These are phyloP conservation scores for Caprella mutica DNA, from an alignment of 2,888 invertebrate species.

Conservation along the genomic window DNA sequence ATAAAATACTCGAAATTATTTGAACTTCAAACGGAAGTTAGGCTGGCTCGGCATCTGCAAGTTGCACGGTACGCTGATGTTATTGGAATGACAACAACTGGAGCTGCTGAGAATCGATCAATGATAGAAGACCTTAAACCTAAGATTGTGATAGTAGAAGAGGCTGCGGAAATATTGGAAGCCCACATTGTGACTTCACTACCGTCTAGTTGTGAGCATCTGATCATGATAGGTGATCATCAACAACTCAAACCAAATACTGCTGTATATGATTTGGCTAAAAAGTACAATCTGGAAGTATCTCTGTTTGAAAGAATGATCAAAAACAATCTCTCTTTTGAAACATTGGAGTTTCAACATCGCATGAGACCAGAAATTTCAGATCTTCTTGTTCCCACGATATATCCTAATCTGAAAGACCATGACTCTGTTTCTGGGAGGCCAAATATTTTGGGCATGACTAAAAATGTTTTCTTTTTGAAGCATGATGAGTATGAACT, in stretches of 20 bases:
- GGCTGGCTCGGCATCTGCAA: conserved; percentile 6
- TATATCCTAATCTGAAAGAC: conserved; percentile 54
- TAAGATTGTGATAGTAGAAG: conserved; percentile 59
- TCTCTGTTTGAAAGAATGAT: conserved; percentile 74
- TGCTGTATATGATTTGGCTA: conserved; percentile 55
- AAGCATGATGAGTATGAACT: conserved; percentile 51
- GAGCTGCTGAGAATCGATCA: conserved; percentile 7
- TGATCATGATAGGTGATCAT: conserved; percentile 52
- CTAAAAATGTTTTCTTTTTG: conserved; percentile 55
- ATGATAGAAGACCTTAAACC: conserved; percentile 13
- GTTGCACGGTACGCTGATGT: conserved; percentile 10
- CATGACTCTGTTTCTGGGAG: conserved; percentile 50
- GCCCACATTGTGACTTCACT: conserved; percentile 68
- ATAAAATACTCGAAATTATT: not conserved
- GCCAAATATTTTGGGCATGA: conserved; percentile 50
- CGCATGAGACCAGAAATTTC: conserved; percentile 62
- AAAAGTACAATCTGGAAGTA: conserved; percentile 55
- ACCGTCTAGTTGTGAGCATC: conserved; percentile 2
- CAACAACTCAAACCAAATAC: conserved; percentile 64
- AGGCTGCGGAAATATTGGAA: conserved; percentile 79
- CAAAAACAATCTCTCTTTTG: conserved; percentile 51
- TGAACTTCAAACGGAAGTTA: not conserved
- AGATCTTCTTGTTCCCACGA: conserved; percentile 49
- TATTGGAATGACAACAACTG: conserved; percentile 17
- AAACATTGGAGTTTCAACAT: conserved; percentile 53